Evolutionary conservation across 2,797 vertebrate species (phyloP).

Genomic region (Anguilla anguilla): DNA sequence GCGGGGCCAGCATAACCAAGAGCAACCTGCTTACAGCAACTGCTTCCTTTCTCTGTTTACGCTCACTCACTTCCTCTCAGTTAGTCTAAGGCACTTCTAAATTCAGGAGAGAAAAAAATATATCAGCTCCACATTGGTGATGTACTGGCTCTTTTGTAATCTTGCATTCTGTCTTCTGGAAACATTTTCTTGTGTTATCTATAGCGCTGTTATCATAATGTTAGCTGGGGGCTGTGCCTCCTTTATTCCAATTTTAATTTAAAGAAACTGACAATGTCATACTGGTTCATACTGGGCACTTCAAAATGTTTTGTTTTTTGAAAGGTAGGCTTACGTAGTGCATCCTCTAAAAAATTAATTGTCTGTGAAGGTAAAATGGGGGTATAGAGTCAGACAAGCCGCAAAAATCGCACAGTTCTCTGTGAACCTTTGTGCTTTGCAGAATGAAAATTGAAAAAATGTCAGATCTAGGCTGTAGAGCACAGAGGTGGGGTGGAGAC

Average conservation of each 20-base stretch:
- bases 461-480: background rate
- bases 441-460: background rate
- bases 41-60: constrained; percentile 40
- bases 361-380: background rate
- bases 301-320: constrained; percentile 10
- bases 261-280: constrained; percentile 37
- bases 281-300: background rate
- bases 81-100: constrained; percentile 32
- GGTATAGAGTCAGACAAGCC: background rate
- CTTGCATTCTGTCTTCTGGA: constrained; percentile 28
- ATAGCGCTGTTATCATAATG: constrained; percentile 41
- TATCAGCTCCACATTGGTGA: constrained; percentile 10
- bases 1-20: constrained; percentile 74
- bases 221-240: constrained; percentile 70
- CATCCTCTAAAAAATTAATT: background rate
- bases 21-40: constrained; percentile 34
- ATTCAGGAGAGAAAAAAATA: constrained; percentile 36
- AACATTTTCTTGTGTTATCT: constrained; percentile 38
- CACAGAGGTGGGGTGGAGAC: background rate
- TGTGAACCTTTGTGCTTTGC: background rate
- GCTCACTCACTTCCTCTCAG: constrained; percentile 33
- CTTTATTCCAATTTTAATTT: constrained; percentile 34
- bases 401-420: background rate
- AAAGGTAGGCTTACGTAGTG: constrained; percentile 14
- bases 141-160: constrained; percentile 7